These are phyloP conservation scores for Pseudopleuronectes americanus DNA, from an alignment of 2,797 vertebrate genomes.

Conservation along the genomic window DNA sequence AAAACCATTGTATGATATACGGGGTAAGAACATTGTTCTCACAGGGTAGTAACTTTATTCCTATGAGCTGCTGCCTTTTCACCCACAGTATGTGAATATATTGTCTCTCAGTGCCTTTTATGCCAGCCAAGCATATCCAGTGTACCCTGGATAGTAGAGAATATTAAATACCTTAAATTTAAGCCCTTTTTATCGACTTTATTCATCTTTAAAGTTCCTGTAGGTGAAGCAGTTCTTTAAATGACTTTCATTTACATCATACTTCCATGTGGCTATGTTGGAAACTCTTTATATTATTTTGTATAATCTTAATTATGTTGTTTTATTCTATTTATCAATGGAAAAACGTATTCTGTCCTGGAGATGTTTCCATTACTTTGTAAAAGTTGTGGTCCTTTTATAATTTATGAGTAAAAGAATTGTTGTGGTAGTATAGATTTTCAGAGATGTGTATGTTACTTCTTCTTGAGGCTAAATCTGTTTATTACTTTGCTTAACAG, in stretches of 20 bases:
- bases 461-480: neutral
- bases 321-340: neutral
- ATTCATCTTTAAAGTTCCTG: neutral
- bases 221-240: neutral
- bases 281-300: neutral
- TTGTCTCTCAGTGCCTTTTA: conserved; percentile 5
- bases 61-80: conserved; percentile 22
- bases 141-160: neutral
- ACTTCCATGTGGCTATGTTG: neutral
- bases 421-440: conserved; percentile 4
- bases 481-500: conserved; percentile 35
- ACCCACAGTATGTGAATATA: conserved; percentile 17
- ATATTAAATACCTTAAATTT: neutral
- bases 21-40: conserved; percentile 28
- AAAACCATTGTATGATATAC: too few relatives aligned
- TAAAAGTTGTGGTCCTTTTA: neutral
- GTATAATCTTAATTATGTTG: neutral
- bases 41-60: conserved; percentile 25
- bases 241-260: neutral
- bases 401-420: conserved; percentile 4
- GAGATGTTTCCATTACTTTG: too few relatives aligned
- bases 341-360: neutral
- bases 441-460: neutral
- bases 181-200: neutral
- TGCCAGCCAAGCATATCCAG: neutral